These are phyloP conservation scores for Melangyna quadrimaculata DNA, from an alignment of 2,888 invertebrate genomes.

Conservation along the genomic window DNA sequence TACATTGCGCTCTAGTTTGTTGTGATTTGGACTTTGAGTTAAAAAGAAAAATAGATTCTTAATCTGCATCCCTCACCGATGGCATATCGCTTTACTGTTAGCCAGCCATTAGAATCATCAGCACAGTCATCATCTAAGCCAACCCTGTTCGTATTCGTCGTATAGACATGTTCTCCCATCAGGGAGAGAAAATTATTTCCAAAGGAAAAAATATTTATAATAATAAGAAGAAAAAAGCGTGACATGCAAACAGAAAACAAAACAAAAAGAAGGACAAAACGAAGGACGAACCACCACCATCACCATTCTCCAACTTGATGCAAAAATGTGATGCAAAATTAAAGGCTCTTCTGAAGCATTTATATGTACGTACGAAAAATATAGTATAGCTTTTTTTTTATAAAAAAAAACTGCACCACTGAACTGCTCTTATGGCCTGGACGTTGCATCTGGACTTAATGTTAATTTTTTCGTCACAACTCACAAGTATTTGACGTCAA, in stretches of 20 bases:
- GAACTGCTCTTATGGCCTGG: slow-evolving; percentile 4
- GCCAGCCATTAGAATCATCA: slow-evolving; percentile 25
- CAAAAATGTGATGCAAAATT: slow-evolving; percentile 45
- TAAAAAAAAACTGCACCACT: slow-evolving; percentile 42
- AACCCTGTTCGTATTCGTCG: neutral
- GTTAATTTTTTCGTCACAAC: neutral
- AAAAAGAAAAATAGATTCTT: slow-evolving; percentile 12
- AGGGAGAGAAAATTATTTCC: slow-evolving; percentile 46
- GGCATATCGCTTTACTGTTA: slow-evolving; percentile 33
- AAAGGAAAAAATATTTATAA: slow-evolving; percentile 55
- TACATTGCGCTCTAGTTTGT: slow-evolving; percentile 53
- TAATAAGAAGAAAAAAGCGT: slow-evolving; percentile 53
- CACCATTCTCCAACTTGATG: too few relatives aligned
- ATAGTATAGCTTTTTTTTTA: neutral
- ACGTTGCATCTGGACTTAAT: slow-evolving; percentile 51
- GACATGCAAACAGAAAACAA: slow-evolving; percentile 47
- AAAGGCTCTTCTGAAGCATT: slow-evolving; percentile 28
- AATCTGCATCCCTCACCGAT: slow-evolving; percentile 41
- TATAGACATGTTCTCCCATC: slow-evolving; percentile 44
- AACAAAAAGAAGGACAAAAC: slow-evolving; percentile 14
- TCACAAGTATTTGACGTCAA: neutral
- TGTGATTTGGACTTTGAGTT: slow-evolving; percentile 37
- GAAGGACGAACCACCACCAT: slow-evolving; percentile 44
- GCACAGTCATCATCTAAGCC: slow-evolving; percentile 1
- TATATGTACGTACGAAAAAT: neutral